Evolutionary conservation across 2,888 invertebrate genomes (phyloP).

Genomic region (Ctena decussata): DNA sequence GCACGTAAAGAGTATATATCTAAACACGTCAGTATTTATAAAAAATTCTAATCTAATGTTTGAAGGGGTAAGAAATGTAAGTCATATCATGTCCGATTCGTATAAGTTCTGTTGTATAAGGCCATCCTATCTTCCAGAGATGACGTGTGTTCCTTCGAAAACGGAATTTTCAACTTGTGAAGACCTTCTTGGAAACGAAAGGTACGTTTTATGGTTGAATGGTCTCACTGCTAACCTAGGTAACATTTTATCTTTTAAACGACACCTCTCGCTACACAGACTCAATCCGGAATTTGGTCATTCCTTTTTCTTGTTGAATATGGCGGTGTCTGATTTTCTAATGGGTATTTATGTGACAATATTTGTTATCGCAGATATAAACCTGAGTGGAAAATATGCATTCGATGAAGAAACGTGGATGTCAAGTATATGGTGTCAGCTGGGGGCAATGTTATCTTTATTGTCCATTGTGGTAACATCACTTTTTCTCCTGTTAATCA

Average conservation of each 20-base stretch:
- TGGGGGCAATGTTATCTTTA: too few species aligned
- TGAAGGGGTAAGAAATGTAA: not conserved
- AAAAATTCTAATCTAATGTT: not conserved
- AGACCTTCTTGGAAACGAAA: not conserved
- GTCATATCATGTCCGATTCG: not conserved
- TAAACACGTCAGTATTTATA: not conserved
- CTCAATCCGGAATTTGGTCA: constrained; percentile 33
- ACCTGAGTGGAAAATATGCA: too few species aligned
- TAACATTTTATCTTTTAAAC: not conserved
- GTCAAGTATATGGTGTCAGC: too few species aligned
- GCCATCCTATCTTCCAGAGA: not conserved
- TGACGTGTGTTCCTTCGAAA: not conserved
- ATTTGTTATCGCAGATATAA: too few species aligned
- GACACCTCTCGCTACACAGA: not conserved
- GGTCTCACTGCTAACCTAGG: not conserved
- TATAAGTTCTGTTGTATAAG: not conserved
- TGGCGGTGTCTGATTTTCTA: constrained; percentile 49
- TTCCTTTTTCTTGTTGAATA: constrained; percentile 55
- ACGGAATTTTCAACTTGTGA: not conserved
- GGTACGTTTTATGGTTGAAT: not conserved
- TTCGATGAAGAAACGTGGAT: too few species aligned
- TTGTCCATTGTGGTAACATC: too few species aligned
- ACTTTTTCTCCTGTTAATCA: too few species aligned
- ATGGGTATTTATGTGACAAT: too few species aligned
- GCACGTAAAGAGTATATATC: not conserved